Conservation (phyloP, 2,888 invertebrate genomes). For the Cephus runcator region DNA sequence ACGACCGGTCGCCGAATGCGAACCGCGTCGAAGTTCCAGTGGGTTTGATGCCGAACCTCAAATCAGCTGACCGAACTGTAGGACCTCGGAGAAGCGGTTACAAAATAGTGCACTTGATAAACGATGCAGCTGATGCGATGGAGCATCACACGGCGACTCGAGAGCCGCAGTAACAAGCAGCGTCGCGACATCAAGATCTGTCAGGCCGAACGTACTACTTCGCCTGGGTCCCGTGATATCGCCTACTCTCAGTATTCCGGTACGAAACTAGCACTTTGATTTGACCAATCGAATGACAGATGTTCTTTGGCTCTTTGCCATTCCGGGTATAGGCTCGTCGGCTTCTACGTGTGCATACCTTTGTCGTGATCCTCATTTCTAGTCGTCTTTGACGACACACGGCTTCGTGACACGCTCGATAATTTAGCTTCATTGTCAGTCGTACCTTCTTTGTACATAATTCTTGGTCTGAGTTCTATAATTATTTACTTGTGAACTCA, state of each 20-base stretch:
- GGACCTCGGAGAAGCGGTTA: background rate
- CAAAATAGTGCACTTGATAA: background rate
- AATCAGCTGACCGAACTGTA: background rate
- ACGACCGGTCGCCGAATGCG: conserved; percentile 1
- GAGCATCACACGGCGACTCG: conserved; percentile 59
- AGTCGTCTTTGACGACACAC: background rate
- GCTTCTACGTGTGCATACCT: background rate
- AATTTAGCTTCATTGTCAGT: background rate
- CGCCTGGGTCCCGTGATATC: conserved; percentile 28
- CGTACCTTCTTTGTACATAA: background rate
- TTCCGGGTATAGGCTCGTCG: background rate
- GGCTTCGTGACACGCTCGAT: background rate
- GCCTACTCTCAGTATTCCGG: conserved; percentile 40
- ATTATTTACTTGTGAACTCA: background rate
- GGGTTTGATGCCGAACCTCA: background rate
- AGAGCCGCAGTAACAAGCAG: conserved; percentile 46
- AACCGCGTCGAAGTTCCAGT: background rate
- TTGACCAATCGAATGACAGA: background rate
- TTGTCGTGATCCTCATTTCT: background rate
- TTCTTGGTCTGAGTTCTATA: background rate
- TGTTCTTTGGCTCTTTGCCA: background rate
- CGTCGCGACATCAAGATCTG: conserved; percentile 42
- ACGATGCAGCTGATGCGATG: conserved; percentile 60
- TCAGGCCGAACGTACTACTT: conserved; percentile 25
- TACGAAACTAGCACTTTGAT: conserved; percentile 24